Conservation (phyloP, 2,113 vertebrate genomes). For the Noctilio leporinus region DNA sequence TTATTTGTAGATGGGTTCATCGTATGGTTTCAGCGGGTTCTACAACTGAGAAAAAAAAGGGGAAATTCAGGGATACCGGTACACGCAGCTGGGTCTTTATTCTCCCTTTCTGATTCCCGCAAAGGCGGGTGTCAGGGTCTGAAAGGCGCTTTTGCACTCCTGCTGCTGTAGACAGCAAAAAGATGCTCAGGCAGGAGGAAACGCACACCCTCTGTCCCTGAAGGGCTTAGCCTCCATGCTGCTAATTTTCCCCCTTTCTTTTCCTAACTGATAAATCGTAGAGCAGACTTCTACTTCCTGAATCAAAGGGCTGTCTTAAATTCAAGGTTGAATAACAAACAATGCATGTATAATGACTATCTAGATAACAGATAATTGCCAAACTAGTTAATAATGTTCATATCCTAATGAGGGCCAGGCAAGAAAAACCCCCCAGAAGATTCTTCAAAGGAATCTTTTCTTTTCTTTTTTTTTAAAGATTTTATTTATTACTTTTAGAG, state of each 20-base stretch:
- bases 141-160: neutral
- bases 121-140: neutral
- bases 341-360: neutral
- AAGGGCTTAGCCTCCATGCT: neutral
- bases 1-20: neutral
- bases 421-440: neutral
- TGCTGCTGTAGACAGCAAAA: neutral
- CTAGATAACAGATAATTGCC: rapidly evolving
- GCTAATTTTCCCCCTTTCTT: neutral
- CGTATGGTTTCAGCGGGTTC: neutral
- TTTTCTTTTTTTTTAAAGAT: too few relatives aligned
- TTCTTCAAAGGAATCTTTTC: neutral
- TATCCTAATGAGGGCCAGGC: neutral
- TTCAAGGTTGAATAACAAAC: neutral
- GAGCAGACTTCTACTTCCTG: neutral
- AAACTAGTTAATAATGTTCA: neutral
- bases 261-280: neutral
- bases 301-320: neutral
- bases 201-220: neutral
- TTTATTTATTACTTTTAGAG: too few relatives aligned
- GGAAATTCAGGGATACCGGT: neutral
- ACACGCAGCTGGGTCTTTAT: neutral
- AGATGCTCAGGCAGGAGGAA: neutral
- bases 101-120: neutral
- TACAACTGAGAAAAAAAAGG: neutral